These are phyloP conservation scores for Chironomus riparius DNA, from an alignment of 2,888 invertebrate species.

Conservation along the genomic window DNA sequence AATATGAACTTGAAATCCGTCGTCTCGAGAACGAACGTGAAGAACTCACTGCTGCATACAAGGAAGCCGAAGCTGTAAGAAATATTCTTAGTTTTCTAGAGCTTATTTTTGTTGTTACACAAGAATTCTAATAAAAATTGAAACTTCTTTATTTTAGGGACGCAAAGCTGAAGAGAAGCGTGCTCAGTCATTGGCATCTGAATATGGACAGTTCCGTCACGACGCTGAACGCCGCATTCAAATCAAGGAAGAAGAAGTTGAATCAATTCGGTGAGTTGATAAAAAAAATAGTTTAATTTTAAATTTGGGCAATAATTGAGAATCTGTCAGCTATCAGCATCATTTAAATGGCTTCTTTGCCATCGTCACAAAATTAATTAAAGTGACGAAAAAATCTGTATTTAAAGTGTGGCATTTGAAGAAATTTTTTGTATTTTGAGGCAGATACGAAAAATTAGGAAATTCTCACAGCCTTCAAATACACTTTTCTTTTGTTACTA, in stretches of 20 bases:
- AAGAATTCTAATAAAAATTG: background rate
- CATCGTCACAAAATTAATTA: background rate
- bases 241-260: conserved; percentile 98
- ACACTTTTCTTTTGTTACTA: no score
- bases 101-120: background rate
- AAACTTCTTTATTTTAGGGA: conserved; percentile 51
- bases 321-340: background rate
- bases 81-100: background rate
- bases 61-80: conserved; percentile 93
- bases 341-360: background rate
- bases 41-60: conserved; percentile 94
- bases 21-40: conserved; percentile 99
- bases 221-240: conserved; percentile 94
- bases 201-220: conserved; percentile 88
- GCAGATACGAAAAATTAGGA: background rate
- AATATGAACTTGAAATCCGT: conserved; percentile 92
- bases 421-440: background rate
- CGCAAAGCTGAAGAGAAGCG: conserved; percentile 97
- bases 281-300: background rate
- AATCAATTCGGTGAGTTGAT: conserved; percentile 80
- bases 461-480: background rate
- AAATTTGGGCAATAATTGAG: background rate
- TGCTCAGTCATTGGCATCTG: conserved; percentile 83
- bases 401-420: background rate
- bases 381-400: background rate